Percentiles rank a stretch among this genome's conserved stretches.
Conservation (phyloP, 2,113 vertebrate species). For the Corapipo altera region DNA sequence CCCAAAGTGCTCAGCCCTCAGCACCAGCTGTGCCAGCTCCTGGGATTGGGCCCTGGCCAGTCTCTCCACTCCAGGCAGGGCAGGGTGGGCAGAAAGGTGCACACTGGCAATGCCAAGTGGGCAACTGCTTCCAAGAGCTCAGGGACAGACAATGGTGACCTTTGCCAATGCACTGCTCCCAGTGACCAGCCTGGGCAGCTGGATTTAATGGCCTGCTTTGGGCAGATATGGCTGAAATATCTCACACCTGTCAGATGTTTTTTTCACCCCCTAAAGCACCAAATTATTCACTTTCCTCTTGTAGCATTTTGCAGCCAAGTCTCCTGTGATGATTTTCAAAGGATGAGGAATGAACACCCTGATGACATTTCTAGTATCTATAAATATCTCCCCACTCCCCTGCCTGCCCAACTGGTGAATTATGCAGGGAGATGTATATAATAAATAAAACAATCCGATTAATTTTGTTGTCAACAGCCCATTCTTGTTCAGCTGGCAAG, state of each 20-base stretch:
- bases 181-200: background rate
- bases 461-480: constrained; percentile 23
- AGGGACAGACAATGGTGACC: background rate
- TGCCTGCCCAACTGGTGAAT: constrained; percentile 44
- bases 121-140: background rate
- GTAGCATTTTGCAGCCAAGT: constrained; percentile 25
- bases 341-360: constrained; percentile 45
- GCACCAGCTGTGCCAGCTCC: background rate
- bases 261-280: background rate
- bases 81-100: background rate
- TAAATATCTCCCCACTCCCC: constrained; percentile 50
- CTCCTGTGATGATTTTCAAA: constrained; percentile 41
- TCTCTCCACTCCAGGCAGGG: background rate
- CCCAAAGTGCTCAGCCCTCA: background rate
- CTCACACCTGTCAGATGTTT: background rate
- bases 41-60: fast-evolving
- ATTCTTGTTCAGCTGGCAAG: constrained; percentile 23
- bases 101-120: background rate
- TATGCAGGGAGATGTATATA: constrained; percentile 57
- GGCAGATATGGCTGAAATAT: background rate
- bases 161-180: background rate
- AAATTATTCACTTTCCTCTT: background rate
- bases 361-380: constrained; percentile 59
- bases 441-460: constrained; percentile 54
- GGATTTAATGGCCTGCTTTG: background rate